A percentile compares a stretch with the other conserved stretches of the same genome.
Evolutionary conservation across 2,113 vertebrate genomes (phyloP).

Genomic region (Chionomys nivalis): DNA sequence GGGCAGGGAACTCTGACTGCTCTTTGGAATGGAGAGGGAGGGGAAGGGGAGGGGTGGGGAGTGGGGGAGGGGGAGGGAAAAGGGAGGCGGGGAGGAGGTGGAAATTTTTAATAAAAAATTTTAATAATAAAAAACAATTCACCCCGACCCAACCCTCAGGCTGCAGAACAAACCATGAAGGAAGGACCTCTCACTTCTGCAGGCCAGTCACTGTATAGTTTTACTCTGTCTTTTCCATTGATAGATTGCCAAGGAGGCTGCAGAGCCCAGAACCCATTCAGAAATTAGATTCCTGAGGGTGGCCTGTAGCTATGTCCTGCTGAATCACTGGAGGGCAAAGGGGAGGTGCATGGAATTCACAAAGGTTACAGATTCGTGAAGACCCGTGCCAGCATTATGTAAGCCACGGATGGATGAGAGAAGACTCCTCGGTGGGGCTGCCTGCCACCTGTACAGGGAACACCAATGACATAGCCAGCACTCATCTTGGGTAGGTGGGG

Average conservation of each 20-base stretch:
- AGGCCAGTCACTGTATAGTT: not conserved
- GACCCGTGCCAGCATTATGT: not conserved
- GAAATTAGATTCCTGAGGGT: not conserved
- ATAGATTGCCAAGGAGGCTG: not conserved
- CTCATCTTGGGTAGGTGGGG: not conserved
- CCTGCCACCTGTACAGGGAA: not conserved
- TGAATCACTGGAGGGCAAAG: not conserved
- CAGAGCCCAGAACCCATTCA: not conserved
- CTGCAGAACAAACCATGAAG: fast-evolving
- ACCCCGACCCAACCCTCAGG: not conserved
- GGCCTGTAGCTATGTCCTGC: not conserved
- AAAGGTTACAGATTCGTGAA: not conserved
- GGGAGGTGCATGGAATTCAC: not conserved
- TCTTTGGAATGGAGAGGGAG: too few relatives aligned
- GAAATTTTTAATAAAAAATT: too few relatives aligned
- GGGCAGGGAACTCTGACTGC: too few relatives aligned
- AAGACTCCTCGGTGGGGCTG: not conserved
- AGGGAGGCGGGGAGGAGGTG: too few relatives aligned
- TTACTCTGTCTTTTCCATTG: not conserved
- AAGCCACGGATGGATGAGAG: not conserved
- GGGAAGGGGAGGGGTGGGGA: too few relatives aligned
- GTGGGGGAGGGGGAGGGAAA: too few relatives aligned
- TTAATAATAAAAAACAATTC: too few relatives aligned
- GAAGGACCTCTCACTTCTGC: not conserved
- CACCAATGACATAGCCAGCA: too few relatives aligned